These are phyloP conservation scores for Aramus guarauna DNA, from an alignment of 2,113 vertebrate genomes.

Conservation along the genomic window DNA sequence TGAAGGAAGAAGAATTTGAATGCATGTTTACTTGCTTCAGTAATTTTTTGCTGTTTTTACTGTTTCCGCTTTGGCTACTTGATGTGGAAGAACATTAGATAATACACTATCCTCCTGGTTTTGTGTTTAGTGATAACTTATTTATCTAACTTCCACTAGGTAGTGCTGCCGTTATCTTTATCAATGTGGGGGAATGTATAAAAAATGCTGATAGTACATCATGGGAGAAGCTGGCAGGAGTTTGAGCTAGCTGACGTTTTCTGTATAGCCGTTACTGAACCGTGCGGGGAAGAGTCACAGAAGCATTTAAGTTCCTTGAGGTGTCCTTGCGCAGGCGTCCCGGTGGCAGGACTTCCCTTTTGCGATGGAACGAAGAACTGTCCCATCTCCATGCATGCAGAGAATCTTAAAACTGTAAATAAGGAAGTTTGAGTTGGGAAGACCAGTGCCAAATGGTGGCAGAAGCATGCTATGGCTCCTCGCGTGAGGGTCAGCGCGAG, in stretches of 20 bases:
- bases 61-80: background rate
- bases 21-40: background rate
- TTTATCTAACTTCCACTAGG: background rate
- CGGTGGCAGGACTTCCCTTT: background rate
- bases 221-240: background rate
- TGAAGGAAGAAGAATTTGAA: constrained; percentile 31
- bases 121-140: background rate
- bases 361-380: background rate
- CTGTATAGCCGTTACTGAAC: background rate
- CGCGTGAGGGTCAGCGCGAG: rapidly evolving
- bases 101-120: background rate
- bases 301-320: rapidly evolving
- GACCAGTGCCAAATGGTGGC: background rate
- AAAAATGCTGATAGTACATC: background rate
- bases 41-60: background rate
- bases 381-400: background rate
- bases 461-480: rapidly evolving
- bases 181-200: rapidly evolving
- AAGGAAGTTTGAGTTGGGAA: background rate
- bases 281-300: background rate
- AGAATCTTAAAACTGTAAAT: background rate
- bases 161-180: rapidly evolving
- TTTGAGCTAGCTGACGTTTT: background rate
- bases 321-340: background rate
- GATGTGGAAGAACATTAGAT: background rate